Base-by-base conservation (phyloP, 2,113 vertebrate species). In the Odontophorus gujanensis region DNA sequence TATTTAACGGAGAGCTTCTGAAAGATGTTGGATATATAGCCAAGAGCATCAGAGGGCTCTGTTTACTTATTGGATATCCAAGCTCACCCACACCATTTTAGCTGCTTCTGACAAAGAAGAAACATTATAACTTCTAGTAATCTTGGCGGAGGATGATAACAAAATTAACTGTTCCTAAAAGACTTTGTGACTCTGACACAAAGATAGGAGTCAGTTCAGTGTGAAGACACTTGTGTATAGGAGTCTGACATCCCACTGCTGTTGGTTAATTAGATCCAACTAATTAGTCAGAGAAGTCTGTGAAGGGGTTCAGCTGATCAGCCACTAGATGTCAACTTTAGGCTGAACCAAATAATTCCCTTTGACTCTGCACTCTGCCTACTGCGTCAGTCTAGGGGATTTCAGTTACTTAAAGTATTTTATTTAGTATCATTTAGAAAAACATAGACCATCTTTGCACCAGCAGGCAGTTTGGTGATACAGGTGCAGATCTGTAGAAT, bases 241-340 rank as follows among this genome's bases (percentile, higher is more conserved):
- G 12, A 38, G 12, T 63, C 34, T 59, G 34, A 38, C 17, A 20
- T 88, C 34, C 43, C 18, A 14, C 18, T 42, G 32, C 36, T 81
- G 1, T 73, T 42, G 32, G 28, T 47, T 68, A 43, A 79, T 57
- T 36, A 57, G 43, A 81, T 40, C 4, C 38, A 50, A 19, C 59
- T 90, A 86, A 93, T 92, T 59, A 86, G 28, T 34, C 34, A 51
- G 25, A 25, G 13, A n/a, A 81, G 5, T 20, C 58, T 73, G 34
- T 17, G 50, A 61, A 58, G 16, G 50, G 42, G 34, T 90, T 90
- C 55, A 68, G 68, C 7, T 3, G 14, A 73, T 86, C 65, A 84
- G 47, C 61, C 34, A 10, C n/a, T 84, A 40, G 42, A 32, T 45
- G 77, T 86, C 86, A 79, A 62, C 92, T 92, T 91, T 24, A 72